Evolutionary conservation across 2,888 invertebrate genomes (phyloP), one percentile per base, ranked within the genome.

Genomic region (Anoncus sp.): DNA sequence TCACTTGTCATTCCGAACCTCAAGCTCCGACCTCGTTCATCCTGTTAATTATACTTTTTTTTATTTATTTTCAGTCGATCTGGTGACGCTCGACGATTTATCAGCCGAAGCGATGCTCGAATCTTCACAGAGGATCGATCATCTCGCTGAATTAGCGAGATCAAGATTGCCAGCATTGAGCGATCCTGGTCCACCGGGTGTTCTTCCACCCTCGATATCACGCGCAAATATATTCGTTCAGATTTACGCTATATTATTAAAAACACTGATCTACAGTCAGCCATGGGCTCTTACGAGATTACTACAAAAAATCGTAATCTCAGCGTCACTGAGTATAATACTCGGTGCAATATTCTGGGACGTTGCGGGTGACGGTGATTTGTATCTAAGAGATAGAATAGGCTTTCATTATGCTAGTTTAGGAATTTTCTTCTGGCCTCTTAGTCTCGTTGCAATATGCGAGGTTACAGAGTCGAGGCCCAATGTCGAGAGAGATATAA

Each of bases 81-180:
- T 98, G 85, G 98, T 98, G 20, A 98, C 98, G 0, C 91, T 98
- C 84, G 98, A 98, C 90, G 97, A 98, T 90, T 92, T 98, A 65
- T 98, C 98, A 3, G 96, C 97, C 3, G 98, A 98, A 86, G 98
- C 98, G 24, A 96, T 98, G 96, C 91, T 98, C 70, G 98, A 98
- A 91, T 98, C 98, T 0, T 97, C 97, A 9, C 97, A 98, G 77
- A 94, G 98, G 83, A 98, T 98, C 83, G 97, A 98, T 86, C 96
- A 97, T 78, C 92, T 98, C 47, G 97, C 97, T 2, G 97, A 97
- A 83, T 94, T 97, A 70, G 97, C 96, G 87, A 93, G 95, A 83
- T 93, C 94, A 45, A 94, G 96, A 82, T 94, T 95, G 81, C 92
- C 93, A 0, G 88, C 92, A 2, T 88, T 95, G 70, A 92, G 93